phyloP scores from a whole-genome alignment of 1,140 invertebrate species.

The Portunus trituberculatus region DNA sequence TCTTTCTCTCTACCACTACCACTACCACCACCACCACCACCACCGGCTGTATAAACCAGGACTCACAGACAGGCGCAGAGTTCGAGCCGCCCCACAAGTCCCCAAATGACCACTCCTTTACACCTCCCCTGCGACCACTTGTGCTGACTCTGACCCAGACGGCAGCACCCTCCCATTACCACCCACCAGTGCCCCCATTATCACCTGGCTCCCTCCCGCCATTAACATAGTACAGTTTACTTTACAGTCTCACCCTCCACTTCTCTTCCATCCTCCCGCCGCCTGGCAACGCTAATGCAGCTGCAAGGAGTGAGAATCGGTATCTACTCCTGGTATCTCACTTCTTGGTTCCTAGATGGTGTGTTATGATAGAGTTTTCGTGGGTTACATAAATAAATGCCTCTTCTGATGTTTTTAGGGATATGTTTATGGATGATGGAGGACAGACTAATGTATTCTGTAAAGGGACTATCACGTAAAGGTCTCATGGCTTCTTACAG shows the following conservation, averaged over 20 bases:
- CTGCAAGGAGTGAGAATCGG: neutral
- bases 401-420: too few relatives aligned
- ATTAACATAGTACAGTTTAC: slow-evolving; percentile 23
- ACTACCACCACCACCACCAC: too few relatives aligned
- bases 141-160: neutral
- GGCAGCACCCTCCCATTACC: neutral
- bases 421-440: too few relatives aligned
- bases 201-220: slow-evolving; percentile 15
- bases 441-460: too few relatives aligned
- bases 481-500: too few relatives aligned
- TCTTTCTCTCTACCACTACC: too few relatives aligned
- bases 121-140: neutral
- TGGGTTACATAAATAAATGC: too few relatives aligned
- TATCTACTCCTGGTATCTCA: too few relatives aligned
- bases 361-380: too few relatives aligned
- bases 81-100: neutral
- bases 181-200: slow-evolving; percentile 9
- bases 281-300: neutral
- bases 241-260: neutral
- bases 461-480: too few relatives aligned
- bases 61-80: neutral
- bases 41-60: neutral
- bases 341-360: too few relatives aligned
- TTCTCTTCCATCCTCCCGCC: too few relatives aligned
- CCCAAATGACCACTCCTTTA: neutral